phyloP scores from a whole-genome alignment of 2,797 vertebrate species.

The Myotis vivesi region DNA sequence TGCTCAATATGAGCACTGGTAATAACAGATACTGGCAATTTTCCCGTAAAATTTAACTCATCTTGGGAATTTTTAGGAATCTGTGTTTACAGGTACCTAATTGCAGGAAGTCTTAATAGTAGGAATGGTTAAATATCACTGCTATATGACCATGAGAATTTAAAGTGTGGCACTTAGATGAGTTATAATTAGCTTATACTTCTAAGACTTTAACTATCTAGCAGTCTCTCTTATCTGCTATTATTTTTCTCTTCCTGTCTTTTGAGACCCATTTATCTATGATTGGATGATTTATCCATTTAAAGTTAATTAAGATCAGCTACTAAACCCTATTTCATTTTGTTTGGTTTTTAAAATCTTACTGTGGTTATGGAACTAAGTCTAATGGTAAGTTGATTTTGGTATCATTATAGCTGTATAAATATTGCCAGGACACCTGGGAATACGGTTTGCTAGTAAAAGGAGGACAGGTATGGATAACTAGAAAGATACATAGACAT shows the following conservation, averaged over 20 bases:
- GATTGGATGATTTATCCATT: constrained; percentile 61
- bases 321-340: constrained; percentile 38
- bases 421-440: neutral
- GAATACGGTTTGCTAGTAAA: constrained; percentile 35
- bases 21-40: constrained; percentile 55
- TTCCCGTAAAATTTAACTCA: constrained; percentile 54
- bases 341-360: neutral
- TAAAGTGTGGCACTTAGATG: constrained; percentile 41
- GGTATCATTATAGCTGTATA: constrained; percentile 17
- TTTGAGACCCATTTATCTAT: constrained; percentile 48
- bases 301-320: constrained; percentile 66
- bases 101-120: constrained; percentile 19
- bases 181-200: constrained; percentile 60
- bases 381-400: constrained; percentile 53
- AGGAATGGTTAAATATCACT: constrained; percentile 50
- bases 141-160: constrained; percentile 30
- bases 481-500: constrained; percentile 36
- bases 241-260: constrained; percentile 57
- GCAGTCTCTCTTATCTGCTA: constrained; percentile 60
- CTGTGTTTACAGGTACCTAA: neutral
- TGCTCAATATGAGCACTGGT: constrained; percentile 42
- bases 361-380: constrained; percentile 37
- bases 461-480: neutral
- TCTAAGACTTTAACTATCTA: constrained; percentile 64
- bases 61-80: constrained; percentile 53